Evolutionary conservation across 2,113 vertebrate genomes (phyloP).

Genomic region (Mionectes macconnelli): DNA sequence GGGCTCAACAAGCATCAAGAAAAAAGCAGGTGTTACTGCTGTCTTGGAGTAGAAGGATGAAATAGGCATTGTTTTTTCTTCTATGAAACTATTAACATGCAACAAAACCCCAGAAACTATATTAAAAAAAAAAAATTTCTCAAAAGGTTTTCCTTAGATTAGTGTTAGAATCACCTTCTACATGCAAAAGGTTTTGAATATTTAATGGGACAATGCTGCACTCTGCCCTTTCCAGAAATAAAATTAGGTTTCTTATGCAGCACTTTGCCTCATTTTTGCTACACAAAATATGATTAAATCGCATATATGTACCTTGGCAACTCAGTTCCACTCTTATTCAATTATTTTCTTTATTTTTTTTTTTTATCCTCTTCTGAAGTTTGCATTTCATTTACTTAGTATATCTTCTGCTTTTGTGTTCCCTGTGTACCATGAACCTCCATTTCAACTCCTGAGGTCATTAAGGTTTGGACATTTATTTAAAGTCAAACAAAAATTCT

Average conservation of each 20-base stretch:
- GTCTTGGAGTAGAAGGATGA: neutral
- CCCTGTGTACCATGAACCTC: accelerated
- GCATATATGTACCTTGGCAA: neutral
- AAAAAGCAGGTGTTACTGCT: neutral
- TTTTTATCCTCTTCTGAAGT: neutral
- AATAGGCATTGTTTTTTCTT: neutral
- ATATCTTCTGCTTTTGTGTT: neutral
- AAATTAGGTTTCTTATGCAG: neutral
- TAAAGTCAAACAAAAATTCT: neutral
- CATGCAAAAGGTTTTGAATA: neutral
- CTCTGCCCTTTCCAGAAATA: neutral
- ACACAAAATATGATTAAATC: neutral
- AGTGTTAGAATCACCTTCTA: neutral
- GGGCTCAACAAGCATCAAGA: neutral
- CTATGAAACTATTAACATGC: neutral
- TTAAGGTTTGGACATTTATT: neutral
- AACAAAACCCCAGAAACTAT: neutral
- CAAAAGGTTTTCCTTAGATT: neutral
- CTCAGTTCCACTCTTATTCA: neutral
- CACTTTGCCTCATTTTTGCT: neutral
- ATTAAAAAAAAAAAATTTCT: neutral
- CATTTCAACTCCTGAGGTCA: neutral
- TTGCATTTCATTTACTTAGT: neutral
- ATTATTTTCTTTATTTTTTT: neutral
- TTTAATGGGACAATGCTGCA: neutral